Conservation (phyloP, 1,140 invertebrate species). For the Solen grandis region DNA sequence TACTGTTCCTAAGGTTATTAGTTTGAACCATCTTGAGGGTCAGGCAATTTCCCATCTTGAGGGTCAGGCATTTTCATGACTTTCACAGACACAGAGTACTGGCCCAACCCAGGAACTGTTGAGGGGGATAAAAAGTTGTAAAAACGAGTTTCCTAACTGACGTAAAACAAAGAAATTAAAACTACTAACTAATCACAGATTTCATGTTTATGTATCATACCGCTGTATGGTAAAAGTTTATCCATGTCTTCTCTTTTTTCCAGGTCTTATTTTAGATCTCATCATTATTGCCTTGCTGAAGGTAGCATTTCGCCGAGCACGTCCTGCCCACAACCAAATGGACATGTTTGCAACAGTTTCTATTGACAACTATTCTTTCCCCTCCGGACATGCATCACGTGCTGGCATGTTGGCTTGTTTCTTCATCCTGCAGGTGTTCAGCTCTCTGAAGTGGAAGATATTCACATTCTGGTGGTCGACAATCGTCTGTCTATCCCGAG, state of each 20-base stretch:
- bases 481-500: conserved; percentile 88
- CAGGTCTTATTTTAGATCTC: conserved; percentile 93
- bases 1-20: no score
- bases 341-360: conserved; percentile 85
- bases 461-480: conserved; percentile 88
- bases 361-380: conserved; percentile 96
- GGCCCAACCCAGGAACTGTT: no score
- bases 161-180: no score
- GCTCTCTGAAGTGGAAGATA: conserved; percentile 51
- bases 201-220: no score
- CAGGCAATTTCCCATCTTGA: no score
- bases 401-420: conserved; percentile 88
- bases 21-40: no score
- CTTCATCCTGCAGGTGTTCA: conserved; percentile 61
- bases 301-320: conserved; percentile 87
- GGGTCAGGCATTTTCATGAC: no score
- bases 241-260: conserved; percentile 81
- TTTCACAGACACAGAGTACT: no score
- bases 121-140: no score
- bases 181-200: no score
- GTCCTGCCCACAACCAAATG: conserved; percentile 86
- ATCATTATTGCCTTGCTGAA: conserved; percentile 91
- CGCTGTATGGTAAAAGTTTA: no score
- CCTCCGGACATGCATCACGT: conserved; percentile 96
- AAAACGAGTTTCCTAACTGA: no score